A percentile compares a stretch with the other conserved stretches of the same genome.
Evolutionary conservation across 2,888 invertebrate genomes (phyloP).

Genomic region (Galerucella calmariensis): DNA sequence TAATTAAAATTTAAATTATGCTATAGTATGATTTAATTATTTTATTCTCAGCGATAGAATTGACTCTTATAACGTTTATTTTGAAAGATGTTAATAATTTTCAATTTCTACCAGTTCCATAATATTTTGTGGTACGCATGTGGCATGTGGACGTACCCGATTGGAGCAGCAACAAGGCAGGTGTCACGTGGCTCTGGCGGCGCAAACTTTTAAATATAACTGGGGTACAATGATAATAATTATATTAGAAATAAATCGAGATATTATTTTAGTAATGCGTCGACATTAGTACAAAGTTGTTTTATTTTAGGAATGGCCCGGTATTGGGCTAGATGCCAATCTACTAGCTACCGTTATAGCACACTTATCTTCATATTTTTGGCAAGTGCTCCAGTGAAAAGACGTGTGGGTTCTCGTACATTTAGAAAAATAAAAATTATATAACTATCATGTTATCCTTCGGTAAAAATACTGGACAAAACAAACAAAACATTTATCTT

Average conservation of each 20-base stretch:
- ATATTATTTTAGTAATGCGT: slow-evolving; percentile 54
- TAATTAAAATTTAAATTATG: not conserved
- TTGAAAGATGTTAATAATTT: slow-evolving; percentile 21
- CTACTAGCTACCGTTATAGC: slow-evolving; percentile 69
- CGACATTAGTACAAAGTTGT: slow-evolving; percentile 58
- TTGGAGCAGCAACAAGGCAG: slow-evolving; percentile 58
- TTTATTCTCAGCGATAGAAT: not conserved
- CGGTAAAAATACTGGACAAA: not conserved
- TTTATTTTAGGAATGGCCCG: slow-evolving; percentile 64
- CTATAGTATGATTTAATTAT: not conserved
- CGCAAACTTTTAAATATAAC: slow-evolving; percentile 47
- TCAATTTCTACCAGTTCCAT: slow-evolving; percentile 14
- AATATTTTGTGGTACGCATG: slow-evolving; percentile 37
- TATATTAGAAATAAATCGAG: slow-evolving; percentile 45
- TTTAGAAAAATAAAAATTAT: slow-evolving; percentile 33
- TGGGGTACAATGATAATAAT: slow-evolving; percentile 44
- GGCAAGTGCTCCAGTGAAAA: slow-evolving; percentile 66
- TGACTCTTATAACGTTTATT: not conserved
- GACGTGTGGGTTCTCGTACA: slow-evolving; percentile 31
- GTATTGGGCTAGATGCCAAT: slow-evolving; percentile 64
- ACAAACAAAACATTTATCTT: slow-evolving; percentile 25
- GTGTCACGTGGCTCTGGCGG: slow-evolving; percentile 43
- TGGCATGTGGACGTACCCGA: slow-evolving; percentile 67
- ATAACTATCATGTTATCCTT: slow-evolving; percentile 20
- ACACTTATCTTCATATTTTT: slow-evolving; percentile 76